Evolutionary conservation across 2,113 vertebrate genomes (phyloP).

Genomic region (Sclerurus mexicanus): DNA sequence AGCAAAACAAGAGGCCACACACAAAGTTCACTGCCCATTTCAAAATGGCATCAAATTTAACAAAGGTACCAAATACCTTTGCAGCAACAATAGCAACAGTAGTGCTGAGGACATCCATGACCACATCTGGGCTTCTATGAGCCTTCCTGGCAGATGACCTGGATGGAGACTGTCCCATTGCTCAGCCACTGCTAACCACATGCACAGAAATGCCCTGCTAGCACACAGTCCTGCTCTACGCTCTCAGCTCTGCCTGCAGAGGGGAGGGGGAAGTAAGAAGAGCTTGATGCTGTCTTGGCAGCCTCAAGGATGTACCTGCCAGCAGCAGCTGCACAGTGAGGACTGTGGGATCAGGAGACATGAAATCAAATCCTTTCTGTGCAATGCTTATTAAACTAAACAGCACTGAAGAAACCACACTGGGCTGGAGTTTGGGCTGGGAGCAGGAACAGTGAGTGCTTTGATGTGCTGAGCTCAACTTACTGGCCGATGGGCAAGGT

Average conservation of each 20-base stretch:
- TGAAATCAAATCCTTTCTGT: neutral
- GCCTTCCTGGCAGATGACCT: neutral
- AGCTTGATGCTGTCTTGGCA: neutral
- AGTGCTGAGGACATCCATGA: neutral
- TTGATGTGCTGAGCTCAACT: conserved; percentile 58
- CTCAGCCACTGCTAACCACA: neutral
- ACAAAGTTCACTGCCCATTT: neutral
- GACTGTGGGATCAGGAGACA: neutral
- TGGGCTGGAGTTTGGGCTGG: neutral
- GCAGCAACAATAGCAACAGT: neutral
- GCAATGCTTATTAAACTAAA: neutral
- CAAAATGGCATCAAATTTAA: neutral
- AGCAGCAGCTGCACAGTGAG: conserved; percentile 13
- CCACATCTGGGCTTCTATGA: neutral
- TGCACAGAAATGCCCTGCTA: neutral
- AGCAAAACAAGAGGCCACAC: neutral
- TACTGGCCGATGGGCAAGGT: conserved; percentile 90
- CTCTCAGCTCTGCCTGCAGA: neutral
- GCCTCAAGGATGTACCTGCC: neutral
- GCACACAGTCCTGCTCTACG: neutral
- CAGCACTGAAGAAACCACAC: neutral
- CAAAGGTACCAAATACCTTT: neutral
- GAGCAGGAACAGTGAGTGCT: neutral
- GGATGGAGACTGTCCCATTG: neutral
- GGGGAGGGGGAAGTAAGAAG: neutral